Evolutionary conservation across 2,797 vertebrate genomes (phyloP).

Genomic region (Epinephelus malabaricus): DNA sequence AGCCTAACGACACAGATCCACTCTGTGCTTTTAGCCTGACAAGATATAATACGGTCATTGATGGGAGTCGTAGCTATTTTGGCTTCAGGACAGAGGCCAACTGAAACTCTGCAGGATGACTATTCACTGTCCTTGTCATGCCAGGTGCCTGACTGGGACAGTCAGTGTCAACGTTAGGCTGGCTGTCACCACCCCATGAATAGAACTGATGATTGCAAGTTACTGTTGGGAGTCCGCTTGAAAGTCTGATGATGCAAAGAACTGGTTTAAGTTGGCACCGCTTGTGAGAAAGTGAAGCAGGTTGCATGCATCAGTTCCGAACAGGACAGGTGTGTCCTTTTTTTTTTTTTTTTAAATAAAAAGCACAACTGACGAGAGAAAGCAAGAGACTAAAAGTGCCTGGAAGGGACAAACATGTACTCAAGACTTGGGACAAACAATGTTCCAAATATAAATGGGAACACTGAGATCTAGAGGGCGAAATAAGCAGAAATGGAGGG

Average conservation of each 20-base stretch:
- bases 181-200: constrained; percentile 37
- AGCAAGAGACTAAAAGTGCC: background rate
- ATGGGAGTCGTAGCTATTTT: constrained; percentile 62
- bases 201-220: constrained; percentile 29
- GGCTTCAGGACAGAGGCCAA: constrained; percentile 56
- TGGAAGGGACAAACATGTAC: constrained; percentile 33
- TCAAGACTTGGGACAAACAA: constrained; percentile 50
- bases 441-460: constrained; percentile 63
- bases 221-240: constrained; percentile 18
- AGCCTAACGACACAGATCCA: constrained; percentile 62
- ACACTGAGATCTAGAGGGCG: constrained; percentile 53
- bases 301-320: background rate
- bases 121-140: constrained; percentile 55
- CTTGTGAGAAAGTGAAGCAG: constrained; percentile 44
- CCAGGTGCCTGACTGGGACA: constrained; percentile 68
- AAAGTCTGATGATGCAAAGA: constrained; percentile 6
- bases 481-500: constrained; percentile 31
- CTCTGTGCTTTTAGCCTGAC: constrained; percentile 70
- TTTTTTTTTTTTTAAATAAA: background rate
- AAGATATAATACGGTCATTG: constrained; percentile 79
- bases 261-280: constrained; percentile 33
- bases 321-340: constrained; percentile 28
- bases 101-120: constrained; percentile 55
- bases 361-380: background rate
- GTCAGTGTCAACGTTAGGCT: constrained; percentile 45